Percentiles rank a stretch among this genome's conserved stretches.
Conservation (phyloP, 2,113 vertebrate species). For the Sinocyclocheilus maitianheensis region DNA sequence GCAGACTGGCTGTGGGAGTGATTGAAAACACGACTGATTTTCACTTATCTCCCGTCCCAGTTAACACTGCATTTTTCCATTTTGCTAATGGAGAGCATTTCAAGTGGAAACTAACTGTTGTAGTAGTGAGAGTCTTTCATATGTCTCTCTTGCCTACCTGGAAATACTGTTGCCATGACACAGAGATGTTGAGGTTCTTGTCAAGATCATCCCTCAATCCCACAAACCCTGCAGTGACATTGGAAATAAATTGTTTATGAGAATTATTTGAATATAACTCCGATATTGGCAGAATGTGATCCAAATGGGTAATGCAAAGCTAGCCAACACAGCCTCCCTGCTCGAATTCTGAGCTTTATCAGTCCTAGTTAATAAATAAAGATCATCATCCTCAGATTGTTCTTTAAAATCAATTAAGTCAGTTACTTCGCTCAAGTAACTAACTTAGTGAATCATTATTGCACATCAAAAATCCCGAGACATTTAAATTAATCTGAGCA, state of each 20-base stretch:
- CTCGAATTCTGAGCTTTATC: not conserved
- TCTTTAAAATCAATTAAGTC: not conserved
- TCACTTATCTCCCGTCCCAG: constrained; percentile 50
- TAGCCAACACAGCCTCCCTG: not conserved
- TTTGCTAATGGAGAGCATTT: constrained; percentile 47
- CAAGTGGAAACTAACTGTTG: constrained; percentile 47
- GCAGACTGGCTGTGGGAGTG: not conserved
- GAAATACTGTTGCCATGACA: constrained; percentile 47
- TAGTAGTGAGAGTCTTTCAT: constrained; percentile 45
- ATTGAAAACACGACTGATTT: not conserved
- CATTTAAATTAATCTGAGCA: constrained; percentile 12
- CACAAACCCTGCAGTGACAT: constrained; percentile 17
- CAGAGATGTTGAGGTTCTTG: constrained; percentile 18
- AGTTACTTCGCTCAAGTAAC: not conserved
- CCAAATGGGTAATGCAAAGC: too few relatives aligned
- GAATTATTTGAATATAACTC: not conserved
- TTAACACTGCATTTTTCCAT: constrained; percentile 49
- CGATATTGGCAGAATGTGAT: not conserved
- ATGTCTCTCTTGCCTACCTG: constrained; percentile 44
- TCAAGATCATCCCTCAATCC: constrained; percentile 41
- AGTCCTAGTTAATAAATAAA: too few relatives aligned
- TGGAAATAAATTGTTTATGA: not conserved
- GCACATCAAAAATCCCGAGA: not conserved
- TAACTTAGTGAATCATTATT: not conserved
- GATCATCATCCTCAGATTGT: not conserved